These are phyloP conservation scores for Tuta absoluta DNA, from an alignment of 2,888 invertebrate genomes.

Conservation along the genomic window DNA sequence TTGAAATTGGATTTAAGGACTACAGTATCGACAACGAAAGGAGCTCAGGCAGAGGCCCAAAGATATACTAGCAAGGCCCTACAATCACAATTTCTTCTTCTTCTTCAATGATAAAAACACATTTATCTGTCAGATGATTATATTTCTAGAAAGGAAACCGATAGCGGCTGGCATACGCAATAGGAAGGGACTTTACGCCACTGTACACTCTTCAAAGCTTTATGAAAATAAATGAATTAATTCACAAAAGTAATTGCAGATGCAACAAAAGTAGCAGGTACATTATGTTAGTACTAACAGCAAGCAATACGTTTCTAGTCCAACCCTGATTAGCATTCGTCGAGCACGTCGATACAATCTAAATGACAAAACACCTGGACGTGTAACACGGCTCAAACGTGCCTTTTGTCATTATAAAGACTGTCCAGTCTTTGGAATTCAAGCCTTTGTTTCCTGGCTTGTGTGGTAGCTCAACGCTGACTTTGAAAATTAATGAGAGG, in stretches of 20 bases:
- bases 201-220: not conserved
- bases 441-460: conserved; percentile 43
- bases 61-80: no score
- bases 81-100: no score
- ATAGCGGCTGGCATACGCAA: no score
- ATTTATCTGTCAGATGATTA: no score
- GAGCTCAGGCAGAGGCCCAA: no score
- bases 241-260: not conserved
- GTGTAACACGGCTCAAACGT: conserved; percentile 61
- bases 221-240: no score
- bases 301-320: not conserved
- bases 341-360: conserved; percentile 56
- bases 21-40: no score
- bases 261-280: not conserved
- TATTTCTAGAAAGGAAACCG: no score
- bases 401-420: conserved; percentile 47
- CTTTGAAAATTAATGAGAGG: conserved; percentile 75
- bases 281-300: no score
- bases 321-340: conserved; percentile 37
- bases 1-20: no score
- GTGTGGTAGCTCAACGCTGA: conserved; percentile 43
- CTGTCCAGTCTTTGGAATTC: conserved; percentile 49
- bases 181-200: no score
- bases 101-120: no score
- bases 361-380: conserved; percentile 61